Evolutionary conservation across 2,113 vertebrate genomes (phyloP), one percentile per base, ranked within the genome.

Genomic region (Callionymus lyra): DNA sequence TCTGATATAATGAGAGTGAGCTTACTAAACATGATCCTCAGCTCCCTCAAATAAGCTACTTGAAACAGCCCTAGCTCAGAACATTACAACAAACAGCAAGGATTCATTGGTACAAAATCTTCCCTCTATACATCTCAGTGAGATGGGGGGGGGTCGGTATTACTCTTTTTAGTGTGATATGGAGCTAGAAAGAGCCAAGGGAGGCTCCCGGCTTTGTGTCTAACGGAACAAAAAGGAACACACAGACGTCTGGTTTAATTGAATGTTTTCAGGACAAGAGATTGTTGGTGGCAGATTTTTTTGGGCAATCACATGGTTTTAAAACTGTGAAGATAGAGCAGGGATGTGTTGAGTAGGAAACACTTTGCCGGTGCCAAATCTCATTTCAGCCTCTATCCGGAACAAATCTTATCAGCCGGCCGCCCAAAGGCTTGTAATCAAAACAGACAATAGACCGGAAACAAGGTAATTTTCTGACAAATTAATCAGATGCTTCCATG

Each of bases 1-100:
- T 72, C 76, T 74, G 58, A 76, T 72, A 82, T 82, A 83, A 83
- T 77, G 82, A 83, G 76, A 59, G 61, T 36, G 44, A 78, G 82
- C 70, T 72, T 63, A 77, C 79, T 65, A 79, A 75, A 79, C 63
- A 74, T 70, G 74, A 83, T 79, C 59, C 68, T 65, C 40, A 15
- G 70, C 68, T 61, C 72, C 58, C 64, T 63, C 64, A 63, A 70
- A 76, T 63, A 50, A 58, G 63, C 53, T 66, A 54, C 77, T 75
- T 64, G 65, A 68, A 81, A 76, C 40, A 45, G 67, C 53, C 48
- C 40, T 3, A 61, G 63, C 41, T 50, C 59, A 65, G 74, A 62
- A 74, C 56, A 69, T 53, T 43, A 66, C 70, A 77, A 68, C 65
- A 76, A 70, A 72, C 71, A 65, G 53, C 50, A 12, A 57, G 59